These are phyloP conservation scores for Lottia scabra DNA, from an alignment of 2,888 invertebrate genomes.

Conservation along the genomic window DNA sequence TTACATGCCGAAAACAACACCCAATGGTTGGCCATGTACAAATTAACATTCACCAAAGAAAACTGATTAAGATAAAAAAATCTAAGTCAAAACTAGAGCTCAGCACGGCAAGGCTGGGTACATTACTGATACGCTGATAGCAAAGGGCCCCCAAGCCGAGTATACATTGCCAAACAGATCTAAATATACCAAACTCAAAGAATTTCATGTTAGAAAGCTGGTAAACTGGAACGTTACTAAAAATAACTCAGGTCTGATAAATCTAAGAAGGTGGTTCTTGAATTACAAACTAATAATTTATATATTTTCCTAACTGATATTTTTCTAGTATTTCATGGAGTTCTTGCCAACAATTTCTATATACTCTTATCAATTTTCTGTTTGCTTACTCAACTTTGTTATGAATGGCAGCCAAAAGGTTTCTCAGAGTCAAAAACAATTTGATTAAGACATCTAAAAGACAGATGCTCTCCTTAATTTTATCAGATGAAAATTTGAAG, in stretches of 20 bases:
- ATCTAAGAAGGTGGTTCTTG: constrained; percentile 4
- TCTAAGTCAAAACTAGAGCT: background rate
- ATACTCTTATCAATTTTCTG: too few species aligned
- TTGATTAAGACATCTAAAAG: too few species aligned
- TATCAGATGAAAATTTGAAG: too few species aligned
- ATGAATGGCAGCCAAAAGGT: too few species aligned
- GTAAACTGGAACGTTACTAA: background rate
- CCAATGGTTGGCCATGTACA: background rate
- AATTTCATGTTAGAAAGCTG: constrained; percentile 3
- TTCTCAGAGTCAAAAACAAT: too few species aligned
- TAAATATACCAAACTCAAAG: background rate
- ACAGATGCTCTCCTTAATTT: too few species aligned
- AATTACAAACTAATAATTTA: constrained; percentile 4
- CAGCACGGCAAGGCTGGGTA: background rate
- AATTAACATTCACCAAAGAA: background rate
- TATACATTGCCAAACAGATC: background rate
- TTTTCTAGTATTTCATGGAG: background rate
- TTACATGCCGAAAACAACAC: background rate
- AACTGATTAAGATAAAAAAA: background rate
- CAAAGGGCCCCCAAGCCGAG: background rate
- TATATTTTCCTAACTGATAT: background rate
- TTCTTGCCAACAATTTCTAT: too few species aligned
- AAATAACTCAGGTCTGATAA: background rate
- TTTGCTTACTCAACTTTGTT: too few species aligned
- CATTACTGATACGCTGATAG: background rate